phyloP scores from a whole-genome alignment of 2,113 vertebrate genomes.

The Tachysurus fulvidraco region DNA sequence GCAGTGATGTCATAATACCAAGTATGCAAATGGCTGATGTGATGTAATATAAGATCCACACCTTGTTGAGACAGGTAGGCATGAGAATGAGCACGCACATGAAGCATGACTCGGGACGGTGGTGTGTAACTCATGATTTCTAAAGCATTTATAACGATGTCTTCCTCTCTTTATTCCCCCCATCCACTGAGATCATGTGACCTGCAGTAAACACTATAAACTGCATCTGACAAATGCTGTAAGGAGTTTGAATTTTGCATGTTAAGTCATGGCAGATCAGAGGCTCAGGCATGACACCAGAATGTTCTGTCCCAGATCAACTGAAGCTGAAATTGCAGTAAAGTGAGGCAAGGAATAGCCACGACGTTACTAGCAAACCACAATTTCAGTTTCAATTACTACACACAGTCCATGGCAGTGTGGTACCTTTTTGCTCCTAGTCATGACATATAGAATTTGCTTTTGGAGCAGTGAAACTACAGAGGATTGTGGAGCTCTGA shows the following conservation, averaged over 20 bases:
- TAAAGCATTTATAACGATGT: background rate
- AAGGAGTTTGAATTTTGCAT: conserved; percentile 39
- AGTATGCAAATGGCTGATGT: background rate
- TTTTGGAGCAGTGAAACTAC: background rate
- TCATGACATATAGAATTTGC: background rate
- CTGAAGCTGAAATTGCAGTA: background rate
- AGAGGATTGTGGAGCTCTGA: background rate
- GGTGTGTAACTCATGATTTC: background rate
- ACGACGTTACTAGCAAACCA: background rate
- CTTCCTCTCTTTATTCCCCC: background rate
- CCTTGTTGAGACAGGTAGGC: conserved; percentile 1
- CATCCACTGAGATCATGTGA: background rate
- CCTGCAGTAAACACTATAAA: background rate
- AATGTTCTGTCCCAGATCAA: conserved; percentile 12
- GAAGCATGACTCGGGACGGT: background rate
- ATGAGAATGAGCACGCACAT: conserved; percentile 36
- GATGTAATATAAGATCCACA: background rate
- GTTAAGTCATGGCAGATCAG: background rate
- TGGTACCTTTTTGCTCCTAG: background rate
- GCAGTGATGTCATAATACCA: conserved; percentile 17
- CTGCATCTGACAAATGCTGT: background rate
- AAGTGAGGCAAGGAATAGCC: background rate
- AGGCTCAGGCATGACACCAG: background rate
- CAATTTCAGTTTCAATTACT: background rate
- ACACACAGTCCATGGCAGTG: background rate